Evolutionary conservation across 1,140 invertebrate species (phyloP), one percentile per base, ranked within the genome.

Genomic region (Platyscapa corneri): DNA sequence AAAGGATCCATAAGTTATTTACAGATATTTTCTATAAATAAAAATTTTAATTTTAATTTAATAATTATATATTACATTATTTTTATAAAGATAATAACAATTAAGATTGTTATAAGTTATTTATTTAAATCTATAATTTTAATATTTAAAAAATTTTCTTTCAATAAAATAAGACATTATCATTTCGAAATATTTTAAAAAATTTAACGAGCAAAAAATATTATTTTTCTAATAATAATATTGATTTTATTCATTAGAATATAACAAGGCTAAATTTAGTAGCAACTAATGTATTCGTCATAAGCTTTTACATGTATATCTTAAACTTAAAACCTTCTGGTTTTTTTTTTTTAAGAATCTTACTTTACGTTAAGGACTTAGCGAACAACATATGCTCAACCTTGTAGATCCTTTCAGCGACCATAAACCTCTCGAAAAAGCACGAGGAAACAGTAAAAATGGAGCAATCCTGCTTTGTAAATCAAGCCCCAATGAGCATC

Each of bases 401-500:
- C 10, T 42, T 37, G 18, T 32, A 3, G 20, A 37, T 30, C 34
- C 0, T 30, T 42, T 74, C 37, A 72, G n/a, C 1, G 18, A 34
- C 7, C 30, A 8, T 8, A 37, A n/a, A 16, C 42, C 46, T 18
- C 80, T 37, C 74, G 30, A 75, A 84, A 75, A 67, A 37, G 75
- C 30, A 74, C 12, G 12, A n/a, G 37, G 67, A 39, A 42, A n/a
- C 39, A 81, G 81, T 86, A 75, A 86, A 84, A 87, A 87, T 79
- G 82, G 87, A 88, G 85, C 88, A 87, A 90, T 86, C 87, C 88
- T 86, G 88, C 90, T 91, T 93, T 91, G 90, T 91, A 91, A 91
- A 92, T 92, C 90, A 92, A 83, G 88, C 89, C 89, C 89, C 90
- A 89, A 91, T 89, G 90, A 92, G 89, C 92, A 91, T 91, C 89